phyloP scores from a whole-genome alignment of 37 sponge, comb jelly and placozoan species.

The Sycon ciliatum region DNA sequence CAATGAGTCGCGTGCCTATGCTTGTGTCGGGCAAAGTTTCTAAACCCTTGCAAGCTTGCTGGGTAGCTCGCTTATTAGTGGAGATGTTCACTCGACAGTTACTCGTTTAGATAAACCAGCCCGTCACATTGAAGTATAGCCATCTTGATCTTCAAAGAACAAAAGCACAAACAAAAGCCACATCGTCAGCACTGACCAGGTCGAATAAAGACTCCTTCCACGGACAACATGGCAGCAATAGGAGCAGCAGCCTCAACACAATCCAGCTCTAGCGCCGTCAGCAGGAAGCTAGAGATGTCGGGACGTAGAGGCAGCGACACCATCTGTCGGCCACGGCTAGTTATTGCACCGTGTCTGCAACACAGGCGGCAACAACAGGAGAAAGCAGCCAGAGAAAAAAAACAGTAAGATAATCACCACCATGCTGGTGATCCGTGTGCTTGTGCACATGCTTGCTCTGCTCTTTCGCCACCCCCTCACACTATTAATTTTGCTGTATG shows the following conservation, averaged over 20 bases:
- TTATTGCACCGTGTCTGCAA: slow-evolving; percentile 34
- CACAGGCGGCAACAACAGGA: neutral
- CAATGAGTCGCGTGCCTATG: too few relatives aligned
- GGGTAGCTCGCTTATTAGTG: too few relatives aligned
- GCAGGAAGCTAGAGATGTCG: slow-evolving; percentile 49
- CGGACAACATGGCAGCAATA: slow-evolving; percentile 82
- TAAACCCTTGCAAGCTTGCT: too few relatives aligned
- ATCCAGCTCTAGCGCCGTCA: slow-evolving; percentile 47
- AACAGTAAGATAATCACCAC: too few relatives aligned
- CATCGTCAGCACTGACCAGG: slow-evolving; percentile 21
- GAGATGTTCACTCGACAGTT: too few relatives aligned
- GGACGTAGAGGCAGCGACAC: slow-evolving; percentile 74
- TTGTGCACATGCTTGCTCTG: too few relatives aligned
- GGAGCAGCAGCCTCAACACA: slow-evolving; percentile 58
- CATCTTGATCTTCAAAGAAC: neutral
- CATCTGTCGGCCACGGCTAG: slow-evolving; percentile 46
- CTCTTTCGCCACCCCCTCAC: too few relatives aligned
- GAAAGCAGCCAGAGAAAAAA: neutral
- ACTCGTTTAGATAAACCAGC: too few relatives aligned
- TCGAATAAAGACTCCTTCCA: slow-evolving; percentile 65
- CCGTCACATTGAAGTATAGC: too few relatives aligned
- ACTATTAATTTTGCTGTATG: too few relatives aligned
- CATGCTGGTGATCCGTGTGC: too few relatives aligned
- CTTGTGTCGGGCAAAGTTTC: too few relatives aligned
- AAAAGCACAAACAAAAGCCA: neutral